A percentile compares a stretch with the other conserved stretches of the same genome.
These are phyloP conservation scores for Neosilurus mollespiculum DNA, from an alignment of 2,797 vertebrate species.

Conservation along the genomic window DNA sequence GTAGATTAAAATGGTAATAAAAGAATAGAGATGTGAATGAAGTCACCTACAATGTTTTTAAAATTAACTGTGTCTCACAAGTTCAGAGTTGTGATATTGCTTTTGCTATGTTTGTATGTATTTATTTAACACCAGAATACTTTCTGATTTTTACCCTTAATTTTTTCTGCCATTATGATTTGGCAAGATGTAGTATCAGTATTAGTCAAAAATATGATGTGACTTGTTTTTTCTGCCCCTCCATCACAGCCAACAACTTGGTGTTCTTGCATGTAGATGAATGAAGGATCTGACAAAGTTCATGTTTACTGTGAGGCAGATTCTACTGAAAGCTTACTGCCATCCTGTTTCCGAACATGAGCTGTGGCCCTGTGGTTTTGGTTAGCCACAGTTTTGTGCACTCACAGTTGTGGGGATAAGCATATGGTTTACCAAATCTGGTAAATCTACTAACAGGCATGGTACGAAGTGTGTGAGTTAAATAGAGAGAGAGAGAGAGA, in stretches of 20 bases:
- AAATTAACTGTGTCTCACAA: too few relatives aligned
- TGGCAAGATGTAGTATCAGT: constrained; percentile 11
- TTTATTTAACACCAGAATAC: not conserved
- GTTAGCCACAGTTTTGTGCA: constrained; percentile 54
- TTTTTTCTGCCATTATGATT: constrained; percentile 9
- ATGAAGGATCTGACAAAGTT: not conserved
- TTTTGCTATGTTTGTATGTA: constrained; percentile 3
- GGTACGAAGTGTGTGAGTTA: not conserved
- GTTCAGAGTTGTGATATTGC: constrained; percentile 19
- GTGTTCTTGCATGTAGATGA: not conserved
- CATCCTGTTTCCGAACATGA: constrained; percentile 34
- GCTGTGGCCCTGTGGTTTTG: constrained; percentile 70
- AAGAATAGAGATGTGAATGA: not conserved
- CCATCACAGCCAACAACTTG: not conserved
- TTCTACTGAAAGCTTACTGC: constrained; percentile 23
- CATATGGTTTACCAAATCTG: constrained; percentile 37
- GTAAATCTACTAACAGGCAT: not conserved
- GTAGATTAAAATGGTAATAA: not conserved
- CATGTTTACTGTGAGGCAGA: constrained; percentile 21
- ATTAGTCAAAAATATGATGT: constrained; percentile 20
- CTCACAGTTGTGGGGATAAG: constrained; percentile 56
- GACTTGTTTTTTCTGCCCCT: not conserved
- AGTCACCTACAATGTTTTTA: not conserved
- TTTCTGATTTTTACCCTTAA: constrained; percentile 27
- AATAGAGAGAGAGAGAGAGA: not conserved